Conservation (phyloP, 2,797 vertebrate genomes). For the Paguma larvata region DNA sequence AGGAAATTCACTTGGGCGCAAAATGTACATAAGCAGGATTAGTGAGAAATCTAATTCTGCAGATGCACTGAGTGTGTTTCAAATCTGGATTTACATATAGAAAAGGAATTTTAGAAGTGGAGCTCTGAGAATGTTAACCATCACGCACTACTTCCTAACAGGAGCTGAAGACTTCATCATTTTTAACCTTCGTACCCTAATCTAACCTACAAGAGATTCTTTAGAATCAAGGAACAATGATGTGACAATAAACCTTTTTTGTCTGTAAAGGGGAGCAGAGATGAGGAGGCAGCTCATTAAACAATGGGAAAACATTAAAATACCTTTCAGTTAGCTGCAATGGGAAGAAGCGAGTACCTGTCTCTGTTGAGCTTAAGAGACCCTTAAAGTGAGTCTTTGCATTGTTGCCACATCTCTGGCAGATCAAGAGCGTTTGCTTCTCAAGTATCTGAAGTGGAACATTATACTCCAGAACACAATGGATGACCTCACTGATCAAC, state of each 20-base stretch:
- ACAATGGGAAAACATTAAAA: slow-evolving; percentile 63
- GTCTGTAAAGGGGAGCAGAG: slow-evolving; percentile 55
- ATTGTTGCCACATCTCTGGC: neutral
- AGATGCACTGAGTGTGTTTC: slow-evolving; percentile 73
- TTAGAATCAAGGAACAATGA: slow-evolving; percentile 56
- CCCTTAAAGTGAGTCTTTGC: slow-evolving; percentile 41
- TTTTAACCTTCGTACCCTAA: slow-evolving; percentile 70
- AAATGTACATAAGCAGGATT: slow-evolving; percentile 80
- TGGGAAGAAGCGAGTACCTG: neutral
- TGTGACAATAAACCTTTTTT: slow-evolving; percentile 51
- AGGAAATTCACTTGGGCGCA: slow-evolving; percentile 77
- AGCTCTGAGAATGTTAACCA: slow-evolving; percentile 66
- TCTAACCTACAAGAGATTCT: slow-evolving; percentile 65
- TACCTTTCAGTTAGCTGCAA: slow-evolving; percentile 37
- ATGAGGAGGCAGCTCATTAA: slow-evolving; percentile 57
- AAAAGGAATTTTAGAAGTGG: slow-evolving; percentile 72
- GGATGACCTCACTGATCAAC: slow-evolving; percentile 14
- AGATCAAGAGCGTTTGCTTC: slow-evolving; percentile 59
- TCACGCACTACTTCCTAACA: slow-evolving; percentile 52
- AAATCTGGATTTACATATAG: slow-evolving; percentile 79
- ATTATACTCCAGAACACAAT: slow-evolving; percentile 52
- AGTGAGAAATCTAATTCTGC: slow-evolving; percentile 77
- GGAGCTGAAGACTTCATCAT: slow-evolving; percentile 66
- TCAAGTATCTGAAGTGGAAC: slow-evolving; percentile 54
- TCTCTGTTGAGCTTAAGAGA: slow-evolving; percentile 37